These are phyloP conservation scores for Rachycentron canadum DNA, from an alignment of 2,797 vertebrate species.

Conservation along the genomic window DNA sequence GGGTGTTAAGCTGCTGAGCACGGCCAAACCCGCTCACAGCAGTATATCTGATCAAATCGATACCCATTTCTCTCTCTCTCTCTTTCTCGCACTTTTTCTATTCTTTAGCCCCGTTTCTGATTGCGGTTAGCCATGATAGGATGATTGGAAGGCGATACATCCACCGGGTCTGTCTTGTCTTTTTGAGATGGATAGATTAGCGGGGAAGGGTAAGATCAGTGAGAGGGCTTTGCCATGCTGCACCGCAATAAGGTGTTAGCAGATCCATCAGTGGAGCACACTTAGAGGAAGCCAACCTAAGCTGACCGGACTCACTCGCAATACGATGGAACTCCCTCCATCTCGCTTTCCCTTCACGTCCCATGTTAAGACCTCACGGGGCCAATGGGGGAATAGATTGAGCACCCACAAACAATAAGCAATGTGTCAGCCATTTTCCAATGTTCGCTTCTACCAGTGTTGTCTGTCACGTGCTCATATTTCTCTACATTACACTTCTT, in stretches of 20 bases:
- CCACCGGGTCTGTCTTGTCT: slow-evolving; percentile 60
- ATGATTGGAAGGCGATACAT: slow-evolving; percentile 77
- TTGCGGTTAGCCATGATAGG: slow-evolving; percentile 62
- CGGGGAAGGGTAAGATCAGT: slow-evolving; percentile 37
- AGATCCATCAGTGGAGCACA: slow-evolving; percentile 64
- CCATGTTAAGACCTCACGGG: slow-evolving; percentile 32
- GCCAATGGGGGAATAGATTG: slow-evolving; percentile 43
- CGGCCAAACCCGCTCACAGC: slow-evolving; percentile 57
- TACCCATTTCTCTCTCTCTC: slow-evolving; percentile 64
- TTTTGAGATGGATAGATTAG: slow-evolving; percentile 71
- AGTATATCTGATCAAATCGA: slow-evolving; percentile 75
- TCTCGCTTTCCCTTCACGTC: slow-evolving; percentile 15
- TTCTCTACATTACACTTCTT: slow-evolving; percentile 16
- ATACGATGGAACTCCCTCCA: slow-evolving; percentile 25
- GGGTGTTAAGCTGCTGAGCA: slow-evolving; percentile 68
- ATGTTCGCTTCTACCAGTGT: slow-evolving; percentile 19
- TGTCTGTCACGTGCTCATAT: slow-evolving; percentile 42
- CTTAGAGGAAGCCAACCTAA: slow-evolving; percentile 49
- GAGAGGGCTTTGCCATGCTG: slow-evolving; percentile 52
- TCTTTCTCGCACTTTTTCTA: slow-evolving; percentile 45
- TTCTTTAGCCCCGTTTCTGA: slow-evolving; percentile 56
- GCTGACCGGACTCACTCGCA: slow-evolving; percentile 36
- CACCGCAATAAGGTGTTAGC: slow-evolving; percentile 66
- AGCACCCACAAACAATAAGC: slow-evolving; percentile 35
- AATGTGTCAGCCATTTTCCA: slow-evolving; percentile 23